These are phyloP conservation scores for Gallinago stenura DNA, from an alignment of 2,797 vertebrate species.

Conservation along the genomic window DNA sequence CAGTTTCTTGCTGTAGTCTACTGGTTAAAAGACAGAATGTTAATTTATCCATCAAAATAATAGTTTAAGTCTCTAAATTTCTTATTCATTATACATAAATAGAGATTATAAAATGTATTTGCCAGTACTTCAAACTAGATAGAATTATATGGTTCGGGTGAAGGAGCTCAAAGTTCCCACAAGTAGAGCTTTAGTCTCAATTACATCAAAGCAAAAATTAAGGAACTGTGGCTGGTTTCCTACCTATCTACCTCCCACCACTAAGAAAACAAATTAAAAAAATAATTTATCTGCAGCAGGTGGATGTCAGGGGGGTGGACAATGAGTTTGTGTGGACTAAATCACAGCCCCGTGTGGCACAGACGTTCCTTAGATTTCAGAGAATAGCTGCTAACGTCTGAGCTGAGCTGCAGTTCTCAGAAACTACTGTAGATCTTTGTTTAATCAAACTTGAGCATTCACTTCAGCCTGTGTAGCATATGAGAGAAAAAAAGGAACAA, in stretches of 20 bases:
- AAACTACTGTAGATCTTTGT: constrained; percentile 42
- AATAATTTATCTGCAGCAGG: neutral
- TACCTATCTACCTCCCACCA: neutral
- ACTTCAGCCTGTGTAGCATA: neutral
- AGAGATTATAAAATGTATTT: neutral
- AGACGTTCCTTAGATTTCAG: neutral
- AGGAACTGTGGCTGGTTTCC: neutral
- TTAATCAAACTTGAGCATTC: constrained; percentile 40
- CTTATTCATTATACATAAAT: neutral
- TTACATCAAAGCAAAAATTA: neutral
- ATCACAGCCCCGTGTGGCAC: neutral
- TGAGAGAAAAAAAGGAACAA: neutral
- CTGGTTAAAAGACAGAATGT: neutral
- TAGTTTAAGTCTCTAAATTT: neutral
- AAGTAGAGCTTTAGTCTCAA: neutral
- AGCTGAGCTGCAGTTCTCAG: constrained; percentile 1
- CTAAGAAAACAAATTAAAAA: neutral
- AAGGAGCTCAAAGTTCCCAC: neutral
- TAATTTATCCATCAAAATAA: neutral
- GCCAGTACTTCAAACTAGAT: neutral
- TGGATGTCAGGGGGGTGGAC: neutral
- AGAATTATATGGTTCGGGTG: neutral
- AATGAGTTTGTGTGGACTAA: constrained; percentile 22
- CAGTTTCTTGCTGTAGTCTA: neutral
- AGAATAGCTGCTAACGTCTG: constrained; percentile 13